Conservation (phyloP, 2,113 vertebrate species). For the Stigmatopora argus region DNA sequence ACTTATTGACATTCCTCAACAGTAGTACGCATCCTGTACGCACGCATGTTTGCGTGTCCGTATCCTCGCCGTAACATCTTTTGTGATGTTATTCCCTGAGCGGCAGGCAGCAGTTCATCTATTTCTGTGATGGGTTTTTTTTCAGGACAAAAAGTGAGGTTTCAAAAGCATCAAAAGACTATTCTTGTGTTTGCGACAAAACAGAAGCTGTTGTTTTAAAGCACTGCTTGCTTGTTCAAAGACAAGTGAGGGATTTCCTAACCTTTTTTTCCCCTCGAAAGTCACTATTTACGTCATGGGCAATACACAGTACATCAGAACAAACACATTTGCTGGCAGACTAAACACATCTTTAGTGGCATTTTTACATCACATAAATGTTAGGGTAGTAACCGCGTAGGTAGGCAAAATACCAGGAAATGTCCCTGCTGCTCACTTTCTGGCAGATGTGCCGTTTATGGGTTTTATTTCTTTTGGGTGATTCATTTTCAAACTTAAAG, state of each 20-base stretch:
- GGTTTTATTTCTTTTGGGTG: not conserved
- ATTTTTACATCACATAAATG: not conserved
- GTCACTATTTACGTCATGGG: not conserved
- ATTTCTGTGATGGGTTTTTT: constrained; percentile 26
- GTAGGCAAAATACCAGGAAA: not conserved
- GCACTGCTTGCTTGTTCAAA: not conserved
- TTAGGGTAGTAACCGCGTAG: not conserved
- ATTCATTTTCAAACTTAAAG: not conserved
- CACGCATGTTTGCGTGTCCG: constrained; percentile 13
- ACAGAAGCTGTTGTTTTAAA: not conserved
- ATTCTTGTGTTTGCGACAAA: constrained; percentile 29
- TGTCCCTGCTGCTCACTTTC: not conserved
- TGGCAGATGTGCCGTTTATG: not conserved
- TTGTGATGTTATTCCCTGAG: constrained; percentile 24
- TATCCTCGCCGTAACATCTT: not conserved
- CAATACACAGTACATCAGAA: not conserved
- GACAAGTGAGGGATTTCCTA: not conserved
- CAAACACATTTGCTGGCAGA: constrained; percentile 21
- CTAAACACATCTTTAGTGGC: constrained; percentile 8
- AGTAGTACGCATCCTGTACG: constrained; percentile 21
- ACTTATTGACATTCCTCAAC: constrained; percentile 45
- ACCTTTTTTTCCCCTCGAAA: not conserved
- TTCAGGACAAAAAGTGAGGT: constrained; percentile 36
- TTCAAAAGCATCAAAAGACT: constrained; percentile 37
- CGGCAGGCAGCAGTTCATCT: constrained; percentile 51